A percentile compares a stretch with the other conserved stretches of the same genome.
Evolutionary conservation across 2,797 vertebrate genomes (phyloP).

Genomic region (Gallinago solitaria): DNA sequence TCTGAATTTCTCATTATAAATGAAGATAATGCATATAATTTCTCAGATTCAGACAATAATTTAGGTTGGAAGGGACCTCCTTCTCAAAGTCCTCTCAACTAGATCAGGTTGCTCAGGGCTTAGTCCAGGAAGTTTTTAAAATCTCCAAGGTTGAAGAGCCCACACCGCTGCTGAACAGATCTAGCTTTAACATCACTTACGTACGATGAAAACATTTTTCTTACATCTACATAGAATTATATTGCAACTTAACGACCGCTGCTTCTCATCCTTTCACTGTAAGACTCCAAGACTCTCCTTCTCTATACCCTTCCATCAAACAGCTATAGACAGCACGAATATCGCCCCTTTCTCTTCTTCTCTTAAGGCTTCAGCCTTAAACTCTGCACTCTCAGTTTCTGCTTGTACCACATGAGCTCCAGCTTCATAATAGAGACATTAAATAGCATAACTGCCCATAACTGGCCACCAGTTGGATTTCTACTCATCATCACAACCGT

Average conservation of each 20-base stretch:
- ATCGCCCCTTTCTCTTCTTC: neutral
- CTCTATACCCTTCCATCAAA: neutral
- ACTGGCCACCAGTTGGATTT: neutral
- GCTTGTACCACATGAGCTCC: rapidly evolving
- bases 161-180: neutral
- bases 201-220: neutral
- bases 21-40: neutral
- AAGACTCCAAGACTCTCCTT: neutral
- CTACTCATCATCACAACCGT: neutral
- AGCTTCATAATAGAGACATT: neutral
- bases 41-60: neutral
- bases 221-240: neutral
- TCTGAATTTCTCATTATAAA: neutral
- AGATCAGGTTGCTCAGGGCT: neutral
- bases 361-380: neutral
- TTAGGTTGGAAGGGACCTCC: neutral
- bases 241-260: neutral
- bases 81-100: neutral
- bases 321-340: neutral
- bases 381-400: neutral
- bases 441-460: neutral
- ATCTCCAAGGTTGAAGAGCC: neutral
- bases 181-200: neutral
- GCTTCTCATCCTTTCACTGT: neutral
- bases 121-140: neutral